These are phyloP conservation scores for Lithophane socia DNA, from an alignment of 2,888 invertebrate species.

Conservation along the genomic window DNA sequence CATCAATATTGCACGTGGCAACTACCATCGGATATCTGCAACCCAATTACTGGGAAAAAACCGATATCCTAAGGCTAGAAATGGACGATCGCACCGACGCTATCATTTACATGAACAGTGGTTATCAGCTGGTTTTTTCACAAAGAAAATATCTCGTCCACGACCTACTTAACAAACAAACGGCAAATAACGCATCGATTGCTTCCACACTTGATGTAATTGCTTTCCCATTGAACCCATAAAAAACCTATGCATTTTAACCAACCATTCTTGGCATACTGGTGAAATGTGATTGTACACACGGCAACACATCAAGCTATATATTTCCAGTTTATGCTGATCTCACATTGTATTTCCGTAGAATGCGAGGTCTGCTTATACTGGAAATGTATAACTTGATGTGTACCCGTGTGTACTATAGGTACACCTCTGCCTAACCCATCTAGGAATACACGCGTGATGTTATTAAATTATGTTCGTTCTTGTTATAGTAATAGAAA, in stretches of 20 bases:
- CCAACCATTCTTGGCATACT: conserved; percentile 20
- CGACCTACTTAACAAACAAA: conserved; percentile 44
- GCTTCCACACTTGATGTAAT: conserved; percentile 68
- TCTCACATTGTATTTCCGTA: too few species aligned
- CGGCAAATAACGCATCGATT: conserved; percentile 56
- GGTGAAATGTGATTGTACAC: background rate
- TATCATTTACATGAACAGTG: conserved; percentile 39
- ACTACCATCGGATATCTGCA: conserved; percentile 3
- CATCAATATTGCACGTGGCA: conserved; percentile 12
- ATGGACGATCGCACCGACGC: background rate
- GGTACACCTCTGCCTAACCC: background rate
- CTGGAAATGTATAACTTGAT: too few species aligned
- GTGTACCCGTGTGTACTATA: background rate
- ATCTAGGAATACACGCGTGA: background rate
- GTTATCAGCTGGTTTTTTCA: background rate
- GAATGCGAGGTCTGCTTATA: too few species aligned
- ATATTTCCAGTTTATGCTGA: too few species aligned
- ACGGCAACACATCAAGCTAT: too few species aligned
- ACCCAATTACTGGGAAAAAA: conserved; percentile 35
- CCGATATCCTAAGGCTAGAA: conserved; percentile 20
- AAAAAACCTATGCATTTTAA: conserved; percentile 67
- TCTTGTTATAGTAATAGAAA: conserved; percentile 51
- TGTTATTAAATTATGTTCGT: background rate
- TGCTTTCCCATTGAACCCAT: conserved; percentile 63
- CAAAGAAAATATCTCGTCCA: conserved; percentile 29